phyloP scores from a whole-genome alignment of 2,888 invertebrate genomes.

The Marronus borbonicus region DNA sequence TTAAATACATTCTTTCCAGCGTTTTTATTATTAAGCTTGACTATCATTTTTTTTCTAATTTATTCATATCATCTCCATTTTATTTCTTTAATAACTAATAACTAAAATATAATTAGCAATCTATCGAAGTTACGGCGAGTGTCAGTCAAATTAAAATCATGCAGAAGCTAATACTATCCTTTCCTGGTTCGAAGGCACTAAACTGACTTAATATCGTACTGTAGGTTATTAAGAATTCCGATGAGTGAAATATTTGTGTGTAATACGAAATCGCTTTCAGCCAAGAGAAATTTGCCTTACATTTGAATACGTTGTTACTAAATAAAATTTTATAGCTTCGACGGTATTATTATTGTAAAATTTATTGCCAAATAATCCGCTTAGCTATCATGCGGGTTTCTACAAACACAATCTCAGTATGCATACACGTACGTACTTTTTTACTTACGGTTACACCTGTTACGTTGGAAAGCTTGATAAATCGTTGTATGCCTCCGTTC shows the following conservation, averaged over 20 bases:
- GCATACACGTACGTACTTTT: not conserved
- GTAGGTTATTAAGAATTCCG: no score
- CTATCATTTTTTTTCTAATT: no score
- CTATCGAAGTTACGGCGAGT: no score
- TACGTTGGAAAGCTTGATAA: constrained; percentile 16
- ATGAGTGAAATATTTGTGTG: not conserved
- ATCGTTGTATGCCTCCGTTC: constrained; percentile 6
- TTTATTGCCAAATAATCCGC: constrained; percentile 11
- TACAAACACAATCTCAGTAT: not conserved
- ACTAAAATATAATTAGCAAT: no score
- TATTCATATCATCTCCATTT: no score
- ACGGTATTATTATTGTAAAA: constrained; percentile 15
- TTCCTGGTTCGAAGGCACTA: no score
- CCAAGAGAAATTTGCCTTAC: constrained; percentile 6
- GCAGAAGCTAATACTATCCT: no score
- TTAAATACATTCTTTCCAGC: no score
- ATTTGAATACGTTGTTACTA: not conserved
- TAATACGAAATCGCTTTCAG: not conserved
- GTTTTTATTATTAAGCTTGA: no score
- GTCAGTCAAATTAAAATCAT: no score
- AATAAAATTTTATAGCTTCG: constrained; percentile 3
- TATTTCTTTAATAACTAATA: no score
- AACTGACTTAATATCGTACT: no score
- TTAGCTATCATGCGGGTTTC: not conserved
- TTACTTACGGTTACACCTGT: constrained; percentile 3